These are phyloP conservation scores for Hybos culiciformis DNA, from an alignment of 2,888 invertebrate genomes.

Conservation along the genomic window DNA sequence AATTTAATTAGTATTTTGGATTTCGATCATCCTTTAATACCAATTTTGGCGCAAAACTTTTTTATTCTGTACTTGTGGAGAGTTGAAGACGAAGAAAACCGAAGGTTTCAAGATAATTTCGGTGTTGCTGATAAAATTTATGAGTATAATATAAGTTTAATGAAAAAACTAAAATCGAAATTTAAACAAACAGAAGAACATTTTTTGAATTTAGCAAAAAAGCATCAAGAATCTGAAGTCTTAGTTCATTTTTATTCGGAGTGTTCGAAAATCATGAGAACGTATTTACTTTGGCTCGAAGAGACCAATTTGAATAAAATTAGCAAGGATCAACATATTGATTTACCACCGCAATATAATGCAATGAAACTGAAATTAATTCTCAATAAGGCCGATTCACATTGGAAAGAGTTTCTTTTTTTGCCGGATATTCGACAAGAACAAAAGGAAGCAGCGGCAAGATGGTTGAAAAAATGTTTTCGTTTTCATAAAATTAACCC, in stretches of 20 bases:
- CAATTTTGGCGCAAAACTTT: conserved; percentile 64
- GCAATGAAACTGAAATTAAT: conserved; percentile 47
- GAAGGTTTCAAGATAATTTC: conserved; percentile 20
- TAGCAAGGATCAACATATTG: conserved; percentile 26
- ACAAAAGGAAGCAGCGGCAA: conserved; percentile 38
- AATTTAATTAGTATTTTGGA: conserved; percentile 57
- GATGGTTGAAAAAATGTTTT: conserved; percentile 43
- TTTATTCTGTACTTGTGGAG: conserved; percentile 55
- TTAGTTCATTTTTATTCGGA: conserved; percentile 28
- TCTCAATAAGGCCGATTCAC: conserved; percentile 47
- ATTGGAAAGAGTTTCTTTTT: conserved; percentile 56
- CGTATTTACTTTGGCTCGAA: conserved; percentile 62
- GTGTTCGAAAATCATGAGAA: conserved; percentile 41
- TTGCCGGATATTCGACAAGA: conserved; percentile 41
- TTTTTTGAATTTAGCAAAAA: conserved; percentile 39
- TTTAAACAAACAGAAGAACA: conserved; percentile 48
- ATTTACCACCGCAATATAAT: conserved; percentile 61
- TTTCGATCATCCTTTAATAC: conserved; percentile 51
- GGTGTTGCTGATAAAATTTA: conserved; percentile 65
- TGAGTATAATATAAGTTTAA: conserved; percentile 51
- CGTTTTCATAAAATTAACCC: conserved; percentile 24
- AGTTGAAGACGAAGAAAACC: conserved; percentile 36
- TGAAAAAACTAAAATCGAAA: conserved; percentile 55
- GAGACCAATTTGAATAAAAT: conserved; percentile 58
- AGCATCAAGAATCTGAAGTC: conserved; percentile 29